phyloP scores from a whole-genome alignment of 1,140 invertebrate species.

The Bombus ignitus region DNA sequence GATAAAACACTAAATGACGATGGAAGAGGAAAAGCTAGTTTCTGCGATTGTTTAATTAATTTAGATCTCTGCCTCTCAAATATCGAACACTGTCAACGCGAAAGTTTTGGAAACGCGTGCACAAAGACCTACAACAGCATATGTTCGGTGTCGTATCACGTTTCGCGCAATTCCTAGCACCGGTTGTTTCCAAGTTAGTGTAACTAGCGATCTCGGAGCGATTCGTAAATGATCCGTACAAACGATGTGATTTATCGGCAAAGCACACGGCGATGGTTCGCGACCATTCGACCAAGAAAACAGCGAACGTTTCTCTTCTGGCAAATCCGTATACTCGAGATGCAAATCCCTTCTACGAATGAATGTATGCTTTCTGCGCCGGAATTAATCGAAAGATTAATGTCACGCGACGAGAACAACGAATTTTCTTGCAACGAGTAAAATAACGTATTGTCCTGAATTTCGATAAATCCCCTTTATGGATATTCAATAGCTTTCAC shows the following conservation, averaged over 20 bases:
- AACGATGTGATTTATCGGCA: slow-evolving; percentile 41
- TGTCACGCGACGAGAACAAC: background rate
- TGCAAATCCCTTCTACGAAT: slow-evolving; percentile 17
- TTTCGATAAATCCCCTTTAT: background rate
- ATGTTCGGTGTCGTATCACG: background rate
- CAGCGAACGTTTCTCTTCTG: background rate
- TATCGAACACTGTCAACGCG: too few species aligned
- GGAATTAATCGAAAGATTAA: slow-evolving; percentile 10
- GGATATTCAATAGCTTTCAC: background rate
- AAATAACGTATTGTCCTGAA: background rate
- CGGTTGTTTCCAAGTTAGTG: background rate
- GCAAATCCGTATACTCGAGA: slow-evolving; percentile 7
- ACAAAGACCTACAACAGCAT: background rate
- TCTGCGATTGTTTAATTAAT: too few species aligned
- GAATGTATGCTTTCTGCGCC: slow-evolving; percentile 21
- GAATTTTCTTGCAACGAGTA: background rate
- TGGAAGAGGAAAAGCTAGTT: too few species aligned
- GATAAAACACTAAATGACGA: too few species aligned
- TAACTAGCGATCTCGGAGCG: background rate
- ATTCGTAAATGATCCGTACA: slow-evolving; percentile 43
- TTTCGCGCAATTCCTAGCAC: background rate
- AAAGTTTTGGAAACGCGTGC: background rate
- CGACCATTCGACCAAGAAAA: background rate
- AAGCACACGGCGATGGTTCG: too few species aligned
- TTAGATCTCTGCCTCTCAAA: background rate